Conservation (phyloP, 2,113 vertebrate genomes). For the Plecturocebus donacophilus region DNA sequence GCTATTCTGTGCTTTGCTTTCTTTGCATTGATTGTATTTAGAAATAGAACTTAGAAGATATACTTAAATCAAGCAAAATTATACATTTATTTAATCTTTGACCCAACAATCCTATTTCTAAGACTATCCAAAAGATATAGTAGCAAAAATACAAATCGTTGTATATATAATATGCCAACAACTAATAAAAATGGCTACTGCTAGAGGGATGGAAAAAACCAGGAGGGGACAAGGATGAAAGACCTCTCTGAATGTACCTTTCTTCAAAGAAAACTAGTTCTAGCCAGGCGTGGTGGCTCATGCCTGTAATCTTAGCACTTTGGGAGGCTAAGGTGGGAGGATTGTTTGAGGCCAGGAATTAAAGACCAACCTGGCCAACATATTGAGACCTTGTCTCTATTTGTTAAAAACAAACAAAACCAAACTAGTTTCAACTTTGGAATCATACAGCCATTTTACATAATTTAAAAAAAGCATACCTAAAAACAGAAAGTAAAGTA, state of each 20-base stretch:
- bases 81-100: neutral
- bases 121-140: neutral
- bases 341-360: too few species aligned
- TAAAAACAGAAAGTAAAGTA: neutral
- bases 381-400: too few species aligned
- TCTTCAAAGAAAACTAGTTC: neutral
- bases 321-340: too few species aligned
- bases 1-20: neutral
- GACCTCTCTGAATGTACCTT: neutral
- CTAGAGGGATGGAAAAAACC: neutral
- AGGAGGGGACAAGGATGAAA: neutral
- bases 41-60: neutral
- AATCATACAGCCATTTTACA: neutral
- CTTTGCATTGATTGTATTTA: neutral
- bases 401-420: too few species aligned
- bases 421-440: neutral
- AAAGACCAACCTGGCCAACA: too few species aligned
- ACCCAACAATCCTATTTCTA: neutral
- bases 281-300: too few species aligned
- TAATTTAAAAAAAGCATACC: neutral
- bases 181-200: neutral
- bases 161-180: neutral
- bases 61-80: constrained; percentile 12
- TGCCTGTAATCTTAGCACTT: too few species aligned
- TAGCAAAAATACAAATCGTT: constrained; percentile 10